phyloP scores from a whole-genome alignment of 2,888 invertebrate genomes.

The Ichneumoninae sp. region DNA sequence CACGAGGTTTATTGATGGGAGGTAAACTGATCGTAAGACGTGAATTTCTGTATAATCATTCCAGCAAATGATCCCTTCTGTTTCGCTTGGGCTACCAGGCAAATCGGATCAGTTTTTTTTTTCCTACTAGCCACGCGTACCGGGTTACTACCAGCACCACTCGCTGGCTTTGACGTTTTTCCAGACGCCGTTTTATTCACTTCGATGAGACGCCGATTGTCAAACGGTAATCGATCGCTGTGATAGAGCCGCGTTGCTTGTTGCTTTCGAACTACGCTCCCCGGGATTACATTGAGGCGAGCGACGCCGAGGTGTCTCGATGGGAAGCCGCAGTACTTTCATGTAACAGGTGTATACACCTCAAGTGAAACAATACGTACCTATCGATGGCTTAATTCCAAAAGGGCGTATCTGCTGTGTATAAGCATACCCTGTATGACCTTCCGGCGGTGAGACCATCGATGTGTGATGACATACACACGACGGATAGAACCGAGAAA shows the following conservation, averaged over 20 bases:
- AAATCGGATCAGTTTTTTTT: slow-evolving; percentile 12
- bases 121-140: neutral
- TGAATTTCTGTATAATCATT: neutral
- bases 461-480: too few relatives aligned
- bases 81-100: neutral
- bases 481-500: too few relatives aligned
- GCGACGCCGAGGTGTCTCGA: slow-evolving; percentile 7
- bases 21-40: too few relatives aligned
- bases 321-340: slow-evolving; percentile 3
- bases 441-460: too few relatives aligned
- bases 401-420: too few relatives aligned
- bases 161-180: neutral
- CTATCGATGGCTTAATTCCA: neutral
- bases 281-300: slow-evolving; percentile 25
- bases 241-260: slow-evolving; percentile 20
- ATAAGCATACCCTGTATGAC: too few relatives aligned
- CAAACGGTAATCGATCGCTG: slow-evolving; percentile 49
- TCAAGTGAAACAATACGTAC: neutral
- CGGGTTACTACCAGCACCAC: neutral
- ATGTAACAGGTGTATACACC: slow-evolving; percentile 17
- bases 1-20: too few relatives aligned
- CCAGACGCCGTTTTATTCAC: slow-evolving; percentile 18
- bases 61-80: neutral
- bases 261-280: neutral
- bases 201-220: slow-evolving; percentile 23